Evolutionary conservation across 2,888 invertebrate genomes (phyloP).

Genomic region (Cephus nigrinus): DNA sequence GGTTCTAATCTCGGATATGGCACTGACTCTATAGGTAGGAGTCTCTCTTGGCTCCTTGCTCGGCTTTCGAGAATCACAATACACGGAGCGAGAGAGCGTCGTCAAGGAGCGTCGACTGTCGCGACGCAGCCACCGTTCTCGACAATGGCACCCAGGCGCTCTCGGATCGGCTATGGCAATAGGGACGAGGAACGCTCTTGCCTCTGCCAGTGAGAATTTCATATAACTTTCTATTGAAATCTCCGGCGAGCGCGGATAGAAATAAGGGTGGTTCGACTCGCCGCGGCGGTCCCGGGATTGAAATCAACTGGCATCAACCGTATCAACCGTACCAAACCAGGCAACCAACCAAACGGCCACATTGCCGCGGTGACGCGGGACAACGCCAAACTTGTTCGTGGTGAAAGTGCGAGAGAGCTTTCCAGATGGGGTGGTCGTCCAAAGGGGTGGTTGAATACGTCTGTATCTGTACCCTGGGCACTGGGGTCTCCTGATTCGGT

Average conservation of each 20-base stretch:
- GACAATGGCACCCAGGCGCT: conserved; percentile 48
- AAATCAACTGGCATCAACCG: conserved; percentile 30
- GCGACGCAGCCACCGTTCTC: conserved; percentile 33
- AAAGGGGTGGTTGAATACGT: background rate
- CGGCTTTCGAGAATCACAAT: conserved; percentile 16
- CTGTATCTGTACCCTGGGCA: background rate
- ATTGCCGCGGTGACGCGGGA: background rate
- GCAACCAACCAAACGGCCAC: background rate
- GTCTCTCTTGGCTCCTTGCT: conserved; percentile 6
- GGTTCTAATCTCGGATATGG: conserved; percentile 45
- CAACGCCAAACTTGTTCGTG: background rate
- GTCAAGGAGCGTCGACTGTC: conserved; percentile 31
- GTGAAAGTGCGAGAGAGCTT: background rate
- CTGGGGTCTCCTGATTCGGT: background rate
- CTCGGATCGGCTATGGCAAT: conserved; percentile 45
- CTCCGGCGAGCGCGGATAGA: conserved; percentile 42
- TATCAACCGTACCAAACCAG: conserved; percentile 18
- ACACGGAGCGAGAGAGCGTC: conserved; percentile 12
- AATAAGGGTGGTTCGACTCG: conserved; percentile 15
- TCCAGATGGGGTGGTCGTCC: background rate
- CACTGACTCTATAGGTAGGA: conserved; percentile 6
- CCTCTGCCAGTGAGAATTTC: conserved; percentile 49
- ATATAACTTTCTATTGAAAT: conserved; percentile 54
- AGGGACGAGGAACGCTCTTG: conserved; percentile 28
- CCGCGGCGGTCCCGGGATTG: conserved; percentile 24